phyloP scores from a whole-genome alignment of 2,888 invertebrate genomes.

The Dryobotodes eremita region DNA sequence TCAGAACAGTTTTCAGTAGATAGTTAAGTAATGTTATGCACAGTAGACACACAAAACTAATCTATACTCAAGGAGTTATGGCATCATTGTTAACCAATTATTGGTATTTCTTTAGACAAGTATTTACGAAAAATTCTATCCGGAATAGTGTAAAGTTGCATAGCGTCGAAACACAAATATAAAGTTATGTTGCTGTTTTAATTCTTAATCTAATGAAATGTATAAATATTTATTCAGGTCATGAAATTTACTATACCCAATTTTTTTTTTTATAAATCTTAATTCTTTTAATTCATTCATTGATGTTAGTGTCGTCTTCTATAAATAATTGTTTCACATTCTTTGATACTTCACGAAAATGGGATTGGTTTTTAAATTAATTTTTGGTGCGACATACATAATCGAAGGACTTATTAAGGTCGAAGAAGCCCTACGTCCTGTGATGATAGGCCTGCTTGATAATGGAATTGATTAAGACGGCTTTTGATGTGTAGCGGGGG shows the following conservation, averaged over 20 bases:
- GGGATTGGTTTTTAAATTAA: background rate
- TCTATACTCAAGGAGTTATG: conserved; percentile 15
- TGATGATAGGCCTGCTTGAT: background rate
- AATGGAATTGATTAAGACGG: background rate
- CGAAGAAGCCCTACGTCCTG: background rate
- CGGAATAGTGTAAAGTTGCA: background rate
- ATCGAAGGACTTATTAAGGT: conserved; percentile 5
- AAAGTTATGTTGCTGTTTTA: background rate
- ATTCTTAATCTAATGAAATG: background rate
- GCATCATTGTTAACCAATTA: conserved; percentile 28
- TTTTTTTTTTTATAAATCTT: background rate
- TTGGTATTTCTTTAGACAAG: conserved; percentile 2
- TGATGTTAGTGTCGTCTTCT: background rate
- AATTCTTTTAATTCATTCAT: background rate
- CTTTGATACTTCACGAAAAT: background rate
- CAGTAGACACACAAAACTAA: conserved; percentile 21
- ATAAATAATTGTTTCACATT: background rate
- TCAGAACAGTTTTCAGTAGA: conserved; percentile 5
- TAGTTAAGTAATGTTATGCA: conserved; percentile 30
- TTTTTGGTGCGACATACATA: background rate
- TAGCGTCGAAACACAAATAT: conserved; percentile 7
- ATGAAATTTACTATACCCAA: background rate
- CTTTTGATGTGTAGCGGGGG: background rate
- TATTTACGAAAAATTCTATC: conserved; percentile 7
- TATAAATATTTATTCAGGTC: background rate